Base-by-base conservation (phyloP, 2,888 invertebrate genomes). In the Empis stercorea region DNA sequence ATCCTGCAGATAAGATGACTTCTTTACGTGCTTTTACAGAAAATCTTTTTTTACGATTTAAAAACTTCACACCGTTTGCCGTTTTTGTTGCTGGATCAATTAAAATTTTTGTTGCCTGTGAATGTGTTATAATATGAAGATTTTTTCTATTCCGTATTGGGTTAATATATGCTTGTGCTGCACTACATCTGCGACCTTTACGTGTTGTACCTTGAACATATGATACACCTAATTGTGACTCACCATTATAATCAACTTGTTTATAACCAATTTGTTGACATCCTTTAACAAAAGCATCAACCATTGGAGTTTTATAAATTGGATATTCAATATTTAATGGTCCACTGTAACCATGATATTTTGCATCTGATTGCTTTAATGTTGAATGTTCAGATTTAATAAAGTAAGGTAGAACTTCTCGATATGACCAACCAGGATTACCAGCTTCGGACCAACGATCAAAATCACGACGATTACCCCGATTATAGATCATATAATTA, bases 1-100 rank as follows among this genome's bases (percentile, higher is more conserved):
- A 78, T 0, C 94, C 94, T 2, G 87, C 88, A 13, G 86, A 82
- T 14, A 94, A 59, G 46, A 94, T 84, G 0, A 95, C 81, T 70
- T 91, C 91, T 61, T 82, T 86, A 51, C 72, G 72, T 0, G 83
- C 86, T 41, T 63, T 67, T 1, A 78, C 78, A 10, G 66, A 70
- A 51, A 68, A 66, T 30, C 61, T 61, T 11, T 66, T 54, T 16
- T 71, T 71, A 14, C 78, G 72, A 46, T 78, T 74, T 1, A 75
- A 64, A 51, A 80, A 81, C 55, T 82, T 72, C 0, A 87, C 79
- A 1, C 85, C 87, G 50, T 76, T 74, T 1, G 85, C 84, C 15
- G 68, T 67, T 56, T 79, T 80, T 1, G 77, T 76, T 13, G 63
- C 52, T 0, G 72, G 71, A 57, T 84, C 76, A 14, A 87, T 79